These are phyloP conservation scores for Hyles vespertilio DNA, from an alignment of 1,140 invertebrate genomes.

Conservation along the genomic window DNA sequence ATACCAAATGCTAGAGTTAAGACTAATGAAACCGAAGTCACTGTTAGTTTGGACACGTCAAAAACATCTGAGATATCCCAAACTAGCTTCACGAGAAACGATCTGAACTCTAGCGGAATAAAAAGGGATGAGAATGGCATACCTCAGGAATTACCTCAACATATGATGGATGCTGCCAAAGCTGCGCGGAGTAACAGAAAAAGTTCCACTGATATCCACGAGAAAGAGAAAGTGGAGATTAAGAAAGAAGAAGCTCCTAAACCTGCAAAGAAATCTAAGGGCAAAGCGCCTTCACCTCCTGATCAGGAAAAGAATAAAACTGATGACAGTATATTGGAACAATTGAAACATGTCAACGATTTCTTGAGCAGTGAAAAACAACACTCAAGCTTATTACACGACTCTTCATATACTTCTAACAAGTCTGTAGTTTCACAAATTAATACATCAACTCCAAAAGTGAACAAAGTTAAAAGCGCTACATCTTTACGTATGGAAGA, in stretches of 20 bases:
- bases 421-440: conserved; percentile 32
- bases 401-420: conserved; percentile 33
- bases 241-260: conserved; percentile 70
- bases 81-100: conserved; percentile 55
- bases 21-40: conserved; percentile 40
- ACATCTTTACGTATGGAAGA: conserved; percentile 45
- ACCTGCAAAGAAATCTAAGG: conserved; percentile 80
- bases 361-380: conserved; percentile 63
- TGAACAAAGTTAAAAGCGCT: conserved; percentile 48
- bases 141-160: conserved; percentile 80
- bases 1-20: conserved; percentile 67
- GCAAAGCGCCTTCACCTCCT: conserved; percentile 84
- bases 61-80: conserved; percentile 44
- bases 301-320: conserved; percentile 61
- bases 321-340: conserved; percentile 65
- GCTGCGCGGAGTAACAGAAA: conserved; percentile 82
- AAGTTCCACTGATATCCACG: conserved; percentile 59
- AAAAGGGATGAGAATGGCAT: conserved; percentile 78
- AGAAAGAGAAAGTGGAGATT: conserved; percentile 54
- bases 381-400: conserved; percentile 59
- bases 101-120: conserved; percentile 76
- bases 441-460: conserved; percentile 67
- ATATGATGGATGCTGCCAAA: conserved; percentile 83
- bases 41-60: conserved; percentile 39
- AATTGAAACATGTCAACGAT: conserved; percentile 56